Evolutionary conservation across 64 coral and sea anemone species (phyloP), one percentile per base, ranked within the genome.

Genomic region (Porites australiensis): DNA sequence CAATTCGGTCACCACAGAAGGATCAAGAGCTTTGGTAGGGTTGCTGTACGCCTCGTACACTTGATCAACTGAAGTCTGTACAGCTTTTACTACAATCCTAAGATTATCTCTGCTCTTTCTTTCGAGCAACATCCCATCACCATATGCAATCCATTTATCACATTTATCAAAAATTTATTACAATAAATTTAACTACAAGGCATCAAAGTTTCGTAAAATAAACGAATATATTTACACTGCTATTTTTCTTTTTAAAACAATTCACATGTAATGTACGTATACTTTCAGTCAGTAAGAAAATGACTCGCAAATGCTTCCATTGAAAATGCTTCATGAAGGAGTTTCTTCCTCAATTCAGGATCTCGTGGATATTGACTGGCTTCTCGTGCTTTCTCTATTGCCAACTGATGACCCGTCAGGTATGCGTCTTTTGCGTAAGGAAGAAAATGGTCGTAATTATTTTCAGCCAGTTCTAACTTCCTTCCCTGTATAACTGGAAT

Each of bases 111-210:
- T 21, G 70, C 86, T 88, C 50, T 88, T 12, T 9, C 79, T 15
- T 8, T 88, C 62, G 20, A 63, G 14, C 9, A 90, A 47, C 88
- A 90, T 80, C 22, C 76, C 88, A 20, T 90, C 88, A 4, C 88
- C 88, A 80, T 70, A 90, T 15, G 88, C 60, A 70, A 68, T 90
- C 88, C 88, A 90, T 46, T 79, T 90, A 19, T 90, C 76, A 2
- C 88, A n/a, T n/a, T n/a, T n/a, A 37, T 37, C 27, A 37, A 37
- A 37, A 37, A 37, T 37, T 37, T 37, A 37, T 37, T 37, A 37
- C 27, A 37, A 37, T 37, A 37, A 37, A 37, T 37, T 37, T 37
- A 37, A 37, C 27, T 37, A 37, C 27, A 37, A 37, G 27, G 27
- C 27, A 37, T 37, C 27, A 37, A 37, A 37, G 27, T 37, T 37